Evolutionary conservation across 2,113 vertebrate genomes (phyloP).

Genomic region (Grammomys dolichurus): DNA sequence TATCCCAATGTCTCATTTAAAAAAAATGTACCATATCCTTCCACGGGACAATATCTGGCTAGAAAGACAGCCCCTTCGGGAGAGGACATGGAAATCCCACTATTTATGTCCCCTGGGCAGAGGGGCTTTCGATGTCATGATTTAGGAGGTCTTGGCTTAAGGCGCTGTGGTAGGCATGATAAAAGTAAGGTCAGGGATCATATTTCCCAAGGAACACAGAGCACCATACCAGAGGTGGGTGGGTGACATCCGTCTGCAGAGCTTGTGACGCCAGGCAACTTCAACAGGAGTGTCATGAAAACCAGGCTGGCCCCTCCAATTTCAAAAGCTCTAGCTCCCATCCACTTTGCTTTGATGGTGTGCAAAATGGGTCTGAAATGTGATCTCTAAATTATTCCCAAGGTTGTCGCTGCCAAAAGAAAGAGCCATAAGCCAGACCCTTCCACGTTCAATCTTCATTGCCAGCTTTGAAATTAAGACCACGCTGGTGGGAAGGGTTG

Average conservation of each 20-base stretch:
- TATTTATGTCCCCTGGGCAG: neutral
- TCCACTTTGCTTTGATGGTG: conserved; percentile 81
- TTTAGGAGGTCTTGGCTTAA: conserved; percentile 81
- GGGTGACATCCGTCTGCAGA: conserved; percentile 75
- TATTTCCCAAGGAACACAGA: conserved; percentile 80
- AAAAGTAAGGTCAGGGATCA: conserved; percentile 77
- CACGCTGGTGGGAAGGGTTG: conserved; percentile 53
- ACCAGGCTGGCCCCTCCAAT: conserved; percentile 77
- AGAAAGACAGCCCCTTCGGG: neutral
- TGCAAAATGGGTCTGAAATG: conserved; percentile 86
- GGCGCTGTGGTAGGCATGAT: conserved; percentile 74
- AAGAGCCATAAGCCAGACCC: conserved; percentile 85
- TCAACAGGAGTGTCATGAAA: conserved; percentile 76
- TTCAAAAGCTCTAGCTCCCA: conserved; percentile 84
- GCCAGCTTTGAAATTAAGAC: conserved; percentile 84
- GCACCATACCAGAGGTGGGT: conserved; percentile 76
- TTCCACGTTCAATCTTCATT: conserved; percentile 82
- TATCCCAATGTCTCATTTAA: neutral
- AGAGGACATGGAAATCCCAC: conserved; percentile 8
- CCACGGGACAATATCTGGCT: neutral
- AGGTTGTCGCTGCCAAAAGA: conserved; percentile 85
- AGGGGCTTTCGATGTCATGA: neutral
- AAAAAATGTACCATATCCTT: neutral
- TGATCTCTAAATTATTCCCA: conserved; percentile 88
- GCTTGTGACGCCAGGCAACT: conserved; percentile 67